phyloP scores from a whole-genome alignment of 2,888 invertebrate genomes.

The Lordiphosa fenestrarum region DNA sequence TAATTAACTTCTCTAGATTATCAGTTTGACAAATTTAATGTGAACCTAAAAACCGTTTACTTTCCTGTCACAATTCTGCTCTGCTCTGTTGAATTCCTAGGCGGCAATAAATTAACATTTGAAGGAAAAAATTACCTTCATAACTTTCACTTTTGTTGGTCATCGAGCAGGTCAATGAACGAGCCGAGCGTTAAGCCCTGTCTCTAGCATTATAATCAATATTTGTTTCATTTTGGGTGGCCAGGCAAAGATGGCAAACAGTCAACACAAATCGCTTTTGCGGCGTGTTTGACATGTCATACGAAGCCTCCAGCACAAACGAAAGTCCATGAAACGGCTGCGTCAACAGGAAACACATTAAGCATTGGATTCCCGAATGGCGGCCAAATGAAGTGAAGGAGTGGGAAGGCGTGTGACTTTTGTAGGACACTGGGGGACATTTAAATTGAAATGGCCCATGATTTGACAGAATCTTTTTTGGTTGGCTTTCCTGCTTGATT shows the following conservation, averaged over 20 bases:
- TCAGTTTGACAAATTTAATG: slow-evolving; percentile 50
- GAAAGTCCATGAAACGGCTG: slow-evolving; percentile 34
- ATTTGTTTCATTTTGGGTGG: slow-evolving; percentile 32
- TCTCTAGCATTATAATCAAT: slow-evolving; percentile 63
- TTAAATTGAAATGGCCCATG: slow-evolving; percentile 52
- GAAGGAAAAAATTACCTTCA: slow-evolving; percentile 30
- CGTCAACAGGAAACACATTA: slow-evolving; percentile 72
- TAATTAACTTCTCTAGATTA: slow-evolving; percentile 54
- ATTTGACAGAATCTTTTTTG: slow-evolving; percentile 35
- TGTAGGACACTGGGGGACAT: slow-evolving; percentile 31
- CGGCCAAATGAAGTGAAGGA: slow-evolving; percentile 5
- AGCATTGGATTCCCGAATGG: slow-evolving; percentile 32
- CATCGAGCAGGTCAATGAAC: slow-evolving; percentile 54
- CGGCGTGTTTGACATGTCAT: slow-evolving; percentile 71
- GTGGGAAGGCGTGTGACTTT: slow-evolving; percentile 14
- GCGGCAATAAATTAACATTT: slow-evolving; percentile 51
- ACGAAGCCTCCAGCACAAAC: slow-evolving; percentile 48
- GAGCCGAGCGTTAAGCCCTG: slow-evolving; percentile 45
- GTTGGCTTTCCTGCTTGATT: slow-evolving; percentile 16
- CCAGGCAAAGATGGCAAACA: slow-evolving; percentile 9
- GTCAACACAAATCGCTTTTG: slow-evolving; percentile 33
- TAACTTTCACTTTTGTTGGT: slow-evolving; percentile 27
- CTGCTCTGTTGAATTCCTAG: slow-evolving; percentile 1
- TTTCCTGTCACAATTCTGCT: no score
- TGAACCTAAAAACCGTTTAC: slow-evolving; percentile 18